A percentile compares a stretch with the other conserved stretches of the same genome.
These are phyloP conservation scores for Bubo scandiacus DNA, from an alignment of 2,113 vertebrate genomes.

Conservation along the genomic window DNA sequence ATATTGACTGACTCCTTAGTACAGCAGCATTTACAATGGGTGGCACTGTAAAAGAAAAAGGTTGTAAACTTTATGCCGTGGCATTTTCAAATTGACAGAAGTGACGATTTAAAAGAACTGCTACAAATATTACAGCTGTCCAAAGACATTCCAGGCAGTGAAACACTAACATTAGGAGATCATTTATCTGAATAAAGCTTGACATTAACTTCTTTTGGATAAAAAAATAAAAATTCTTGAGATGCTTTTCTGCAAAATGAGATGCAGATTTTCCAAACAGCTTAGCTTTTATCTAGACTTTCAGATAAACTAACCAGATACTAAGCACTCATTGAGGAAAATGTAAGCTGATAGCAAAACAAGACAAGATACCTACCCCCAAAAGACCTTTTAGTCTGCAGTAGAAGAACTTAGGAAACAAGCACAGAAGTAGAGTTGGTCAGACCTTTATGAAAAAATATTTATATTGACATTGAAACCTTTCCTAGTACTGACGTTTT, in stretches of 20 bases:
- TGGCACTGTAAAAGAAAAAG: neutral
- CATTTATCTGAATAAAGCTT: neutral
- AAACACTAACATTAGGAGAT: conserved; percentile 6
- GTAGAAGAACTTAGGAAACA: neutral
- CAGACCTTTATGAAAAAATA: neutral
- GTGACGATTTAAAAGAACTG: conserved; percentile 45
- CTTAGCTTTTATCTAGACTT: neutral
- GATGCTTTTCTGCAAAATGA: neutral
- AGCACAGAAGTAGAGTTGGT: neutral
- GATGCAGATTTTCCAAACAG: neutral
- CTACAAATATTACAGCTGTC: conserved; percentile 42
- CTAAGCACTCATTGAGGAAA: neutral
- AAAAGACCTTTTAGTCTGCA: neutral
- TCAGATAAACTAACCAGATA: neutral
- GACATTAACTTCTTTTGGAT: neutral
- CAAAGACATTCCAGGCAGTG: neutral
- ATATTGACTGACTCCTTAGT: neutral
- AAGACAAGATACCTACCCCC: neutral
- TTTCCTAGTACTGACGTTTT: neutral
- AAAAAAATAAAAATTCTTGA: neutral
- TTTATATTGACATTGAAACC: neutral
- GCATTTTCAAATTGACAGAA: conserved; percentile 44
- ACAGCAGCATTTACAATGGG: neutral
- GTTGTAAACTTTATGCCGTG: neutral
- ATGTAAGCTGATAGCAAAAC: neutral